Evolutionary conservation across 2,113 vertebrate species (phyloP).

Genomic region (Procapra przewalskii): DNA sequence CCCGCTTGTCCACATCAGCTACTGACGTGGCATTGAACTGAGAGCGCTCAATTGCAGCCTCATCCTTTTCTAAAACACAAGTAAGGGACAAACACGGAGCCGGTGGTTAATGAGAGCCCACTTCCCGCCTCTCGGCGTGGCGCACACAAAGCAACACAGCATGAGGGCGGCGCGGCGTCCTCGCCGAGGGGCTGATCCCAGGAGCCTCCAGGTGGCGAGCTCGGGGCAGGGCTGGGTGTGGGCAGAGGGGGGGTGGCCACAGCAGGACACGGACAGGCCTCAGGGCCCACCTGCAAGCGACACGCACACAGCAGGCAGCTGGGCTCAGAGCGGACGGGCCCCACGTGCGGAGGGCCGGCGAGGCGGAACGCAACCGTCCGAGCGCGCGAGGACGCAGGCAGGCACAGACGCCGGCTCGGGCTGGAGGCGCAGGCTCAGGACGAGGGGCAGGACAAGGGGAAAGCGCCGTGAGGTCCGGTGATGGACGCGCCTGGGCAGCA

Average conservation of each 20-base stretch:
- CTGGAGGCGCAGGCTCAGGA: conserved; percentile 46
- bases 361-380: fast-evolving
- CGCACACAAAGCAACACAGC: conserved; percentile 87
- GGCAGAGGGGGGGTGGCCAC: not conserved
- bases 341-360: conserved; percentile 1
- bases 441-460: conserved; percentile 41
- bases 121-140: conserved; percentile 90
- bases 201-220: conserved; percentile 69
- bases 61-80: conserved; percentile 99
- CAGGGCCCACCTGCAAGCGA: conserved; percentile 15
- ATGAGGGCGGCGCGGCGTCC: conserved; percentile 86
- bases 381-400: not conserved
- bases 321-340: conserved; percentile 30
- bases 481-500: conserved; percentile 77
- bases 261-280: not conserved
- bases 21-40: conserved; percentile 99
- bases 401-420: not conserved
- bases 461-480: conserved; percentile 76
- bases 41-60: conserved; percentile 99
- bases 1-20: conserved; percentile 99
- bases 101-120: conserved; percentile 98
- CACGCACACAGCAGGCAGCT: conserved; percentile 48
- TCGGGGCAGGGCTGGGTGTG: conserved; percentile 31
- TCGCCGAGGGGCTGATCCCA: conserved; percentile 90
- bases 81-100: conserved; percentile 99